These are phyloP conservation scores for Hydraecia micacea DNA, from an alignment of 2,888 invertebrate genomes.

Conservation along the genomic window DNA sequence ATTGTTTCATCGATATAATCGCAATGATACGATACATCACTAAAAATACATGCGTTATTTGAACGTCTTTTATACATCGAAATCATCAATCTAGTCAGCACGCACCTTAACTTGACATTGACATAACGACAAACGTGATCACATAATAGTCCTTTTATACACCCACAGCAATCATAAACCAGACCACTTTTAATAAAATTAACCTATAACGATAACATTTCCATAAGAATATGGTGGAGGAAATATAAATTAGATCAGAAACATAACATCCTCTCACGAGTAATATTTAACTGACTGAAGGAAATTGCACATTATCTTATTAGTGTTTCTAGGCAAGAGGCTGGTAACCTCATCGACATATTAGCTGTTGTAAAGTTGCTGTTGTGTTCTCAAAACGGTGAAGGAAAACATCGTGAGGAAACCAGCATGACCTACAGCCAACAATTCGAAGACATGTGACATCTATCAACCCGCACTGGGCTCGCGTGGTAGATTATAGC, in stretches of 20 bases:
- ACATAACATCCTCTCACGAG: slow-evolving; percentile 33
- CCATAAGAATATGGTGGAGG: slow-evolving; percentile 44
- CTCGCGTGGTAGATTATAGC: background rate
- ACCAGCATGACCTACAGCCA: too few relatives aligned
- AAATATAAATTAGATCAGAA: slow-evolving; percentile 53
- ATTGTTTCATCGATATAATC: background rate
- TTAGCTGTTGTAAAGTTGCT: background rate
- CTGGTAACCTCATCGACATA: background rate
- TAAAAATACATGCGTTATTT: background rate
- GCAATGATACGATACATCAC: background rate
- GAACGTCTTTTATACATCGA: background rate
- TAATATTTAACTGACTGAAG: slow-evolving; percentile 13
- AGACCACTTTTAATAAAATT: slow-evolving; percentile 39
- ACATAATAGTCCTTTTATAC: slow-evolving; percentile 6
- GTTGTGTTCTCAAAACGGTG: too few relatives aligned
- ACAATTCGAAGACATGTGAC: too few relatives aligned
- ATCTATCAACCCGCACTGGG: background rate
- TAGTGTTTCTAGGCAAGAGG: slow-evolving; percentile 35
- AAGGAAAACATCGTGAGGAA: too few relatives aligned
- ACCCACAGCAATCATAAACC: slow-evolving; percentile 25
- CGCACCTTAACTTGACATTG: background rate
- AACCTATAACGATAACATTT: slow-evolving; percentile 26
- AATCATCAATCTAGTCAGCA: background rate
- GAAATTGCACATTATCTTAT: slow-evolving; percentile 50
- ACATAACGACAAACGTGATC: slow-evolving; percentile 5